These are phyloP conservation scores for Aphis craccivora DNA, from an alignment of 1,140 invertebrate species.

Conservation along the genomic window DNA sequence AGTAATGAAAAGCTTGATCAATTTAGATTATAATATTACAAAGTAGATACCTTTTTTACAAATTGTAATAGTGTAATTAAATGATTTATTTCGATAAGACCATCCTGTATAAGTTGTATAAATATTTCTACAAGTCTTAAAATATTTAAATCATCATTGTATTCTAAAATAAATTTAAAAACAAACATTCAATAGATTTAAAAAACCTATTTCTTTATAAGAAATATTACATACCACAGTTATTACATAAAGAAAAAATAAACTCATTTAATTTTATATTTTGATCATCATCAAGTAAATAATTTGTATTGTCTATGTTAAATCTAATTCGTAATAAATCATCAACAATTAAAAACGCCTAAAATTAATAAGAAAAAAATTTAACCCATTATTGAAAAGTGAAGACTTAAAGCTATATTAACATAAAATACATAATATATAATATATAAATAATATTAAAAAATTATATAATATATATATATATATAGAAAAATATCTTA, in stretches of 20 bases:
- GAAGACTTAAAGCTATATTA: background rate
- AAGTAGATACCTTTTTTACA: background rate
- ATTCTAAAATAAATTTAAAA: constrained; percentile 38
- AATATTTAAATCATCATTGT: constrained; percentile 21
- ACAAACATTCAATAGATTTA: background rate
- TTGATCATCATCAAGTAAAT: background rate
- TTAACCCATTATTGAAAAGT: background rate
- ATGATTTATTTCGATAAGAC: constrained; percentile 2
- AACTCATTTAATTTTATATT: constrained; percentile 4
- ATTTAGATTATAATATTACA: background rate
- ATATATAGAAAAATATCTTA: constrained; percentile 1
- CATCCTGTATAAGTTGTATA: constrained; percentile 35
- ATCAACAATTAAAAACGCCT: constrained; percentile 47
- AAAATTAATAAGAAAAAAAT: background rate
- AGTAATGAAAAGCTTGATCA: background rate
- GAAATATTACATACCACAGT: constrained; percentile 12
- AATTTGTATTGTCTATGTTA: background rate
- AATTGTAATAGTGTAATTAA: constrained; percentile 44
- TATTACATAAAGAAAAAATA: constrained; percentile 12
- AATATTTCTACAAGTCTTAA: constrained; percentile 29
- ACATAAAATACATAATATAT: background rate
- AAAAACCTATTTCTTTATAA: background rate
- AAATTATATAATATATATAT: background rate
- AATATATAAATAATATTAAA: no score
- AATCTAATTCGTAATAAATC: constrained; percentile 24